Conservation (phyloP, 2,113 vertebrate species). For the Lophochroa leadbeateri region DNA sequence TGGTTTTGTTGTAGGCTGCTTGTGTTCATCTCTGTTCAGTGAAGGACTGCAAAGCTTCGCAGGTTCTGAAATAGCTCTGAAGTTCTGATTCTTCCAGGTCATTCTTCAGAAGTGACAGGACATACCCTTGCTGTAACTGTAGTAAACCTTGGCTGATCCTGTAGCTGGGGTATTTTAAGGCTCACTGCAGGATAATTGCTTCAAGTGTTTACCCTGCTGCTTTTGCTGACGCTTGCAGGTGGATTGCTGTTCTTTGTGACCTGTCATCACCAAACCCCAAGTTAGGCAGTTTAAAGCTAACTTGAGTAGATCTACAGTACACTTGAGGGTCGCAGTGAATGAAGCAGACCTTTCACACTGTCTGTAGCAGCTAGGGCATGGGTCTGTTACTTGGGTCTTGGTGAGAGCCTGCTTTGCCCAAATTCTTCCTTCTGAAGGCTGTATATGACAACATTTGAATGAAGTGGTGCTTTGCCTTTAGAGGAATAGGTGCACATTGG, state of each 20-base stretch:
- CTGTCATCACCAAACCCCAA: background rate
- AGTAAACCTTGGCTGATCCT: background rate
- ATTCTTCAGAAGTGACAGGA: background rate
- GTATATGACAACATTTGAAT: background rate
- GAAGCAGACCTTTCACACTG: background rate
- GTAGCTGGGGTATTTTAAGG: background rate
- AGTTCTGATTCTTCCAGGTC: background rate
- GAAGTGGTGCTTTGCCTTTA: background rate
- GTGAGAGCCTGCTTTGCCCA: background rate
- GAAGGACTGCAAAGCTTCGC: background rate
- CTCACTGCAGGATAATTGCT: background rate
- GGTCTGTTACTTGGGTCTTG: background rate
- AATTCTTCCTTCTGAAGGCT: background rate
- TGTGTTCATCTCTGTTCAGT: background rate
- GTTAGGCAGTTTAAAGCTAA: background rate
- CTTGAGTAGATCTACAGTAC: background rate
- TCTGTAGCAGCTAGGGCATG: background rate
- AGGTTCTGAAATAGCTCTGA: background rate
- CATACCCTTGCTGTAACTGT: background rate
- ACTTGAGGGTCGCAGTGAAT: background rate
- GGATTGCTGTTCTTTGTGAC: background rate
- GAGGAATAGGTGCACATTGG: background rate
- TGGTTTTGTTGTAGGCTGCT: background rate
- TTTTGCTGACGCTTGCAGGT: background rate
- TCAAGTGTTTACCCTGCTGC: background rate